Evolutionary conservation across 1,140 invertebrate species (phyloP).

Genomic region (Drosophila oshimai): DNA sequence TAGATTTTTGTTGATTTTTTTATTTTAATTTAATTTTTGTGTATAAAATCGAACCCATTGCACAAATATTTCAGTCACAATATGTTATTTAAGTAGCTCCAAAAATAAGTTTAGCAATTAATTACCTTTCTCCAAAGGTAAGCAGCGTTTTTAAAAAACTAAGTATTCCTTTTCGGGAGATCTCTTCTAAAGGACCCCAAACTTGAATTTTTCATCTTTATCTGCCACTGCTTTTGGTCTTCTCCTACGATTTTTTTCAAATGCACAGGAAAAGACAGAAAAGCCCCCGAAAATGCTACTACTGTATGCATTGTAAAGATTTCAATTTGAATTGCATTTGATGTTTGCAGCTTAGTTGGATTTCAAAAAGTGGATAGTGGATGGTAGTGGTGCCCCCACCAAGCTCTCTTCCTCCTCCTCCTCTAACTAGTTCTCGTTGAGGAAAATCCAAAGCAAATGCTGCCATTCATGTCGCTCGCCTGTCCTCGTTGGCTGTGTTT

Average conservation of each 20-base stretch:
- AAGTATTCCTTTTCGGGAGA: background rate
- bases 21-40: no score
- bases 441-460: slow-evolving; percentile 44
- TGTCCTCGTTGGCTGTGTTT: slow-evolving; percentile 34
- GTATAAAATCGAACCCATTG: no score
- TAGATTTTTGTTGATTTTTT: no score
- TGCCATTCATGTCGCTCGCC: slow-evolving; percentile 49
- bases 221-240: slow-evolving; percentile 10
- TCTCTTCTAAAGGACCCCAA: background rate
- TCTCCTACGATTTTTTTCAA: slow-evolving; percentile 5
- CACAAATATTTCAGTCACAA: no score
- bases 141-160: background rate
- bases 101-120: no score
- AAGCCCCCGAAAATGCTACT: slow-evolving; percentile 39
- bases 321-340: slow-evolving; percentile 66
- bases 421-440: slow-evolving; percentile 27
- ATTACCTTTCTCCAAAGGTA: no score
- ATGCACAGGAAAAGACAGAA: background rate
- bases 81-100: no score
- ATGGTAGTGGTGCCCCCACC: background rate
- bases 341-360: slow-evolving; percentile 62
- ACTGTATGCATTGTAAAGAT: slow-evolving; percentile 57
- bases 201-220: background rate
- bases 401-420: no score
- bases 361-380: slow-evolving; percentile 11